phyloP scores from a whole-genome alignment of 2,888 invertebrate genomes.

The Habrosyne pyritoides region DNA sequence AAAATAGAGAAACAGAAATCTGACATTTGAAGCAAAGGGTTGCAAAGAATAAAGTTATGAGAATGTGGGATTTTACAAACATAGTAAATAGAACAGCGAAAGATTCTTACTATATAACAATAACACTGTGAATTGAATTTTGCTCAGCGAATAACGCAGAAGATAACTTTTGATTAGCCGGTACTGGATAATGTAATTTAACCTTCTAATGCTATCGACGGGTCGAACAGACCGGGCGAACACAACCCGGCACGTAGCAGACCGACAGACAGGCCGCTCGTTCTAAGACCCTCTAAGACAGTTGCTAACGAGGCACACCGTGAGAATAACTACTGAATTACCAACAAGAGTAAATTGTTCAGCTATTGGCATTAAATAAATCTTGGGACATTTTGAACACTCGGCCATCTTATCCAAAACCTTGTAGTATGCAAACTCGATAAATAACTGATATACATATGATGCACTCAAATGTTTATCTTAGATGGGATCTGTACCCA shows the following conservation, averaged over 20 bases:
- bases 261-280: constrained; percentile 49
- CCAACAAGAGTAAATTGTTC: constrained; percentile 13
- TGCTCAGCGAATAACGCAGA: not conserved
- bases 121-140: not conserved
- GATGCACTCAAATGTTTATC: too few species aligned
- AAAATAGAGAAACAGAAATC: too few species aligned
- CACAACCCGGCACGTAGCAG: constrained; percentile 29
- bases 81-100: too few species aligned
- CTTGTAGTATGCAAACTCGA: too few species aligned
- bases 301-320: constrained; percentile 61
- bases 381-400: too few species aligned
- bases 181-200: constrained; percentile 18
- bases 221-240: constrained; percentile 32
- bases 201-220: constrained; percentile 28
- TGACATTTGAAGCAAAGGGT: too few species aligned
- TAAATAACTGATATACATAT: too few species aligned
- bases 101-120: not conserved
- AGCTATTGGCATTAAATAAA: not conserved
- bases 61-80: too few species aligned
- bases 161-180: not conserved
- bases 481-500: too few species aligned
- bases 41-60: too few species aligned
- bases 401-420: too few species aligned
- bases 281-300: constrained; percentile 74
- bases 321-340: constrained; percentile 45